Percentiles rank a stretch among this genome's conserved stretches.
Evolutionary conservation across 2,797 vertebrate species (phyloP).

Genomic region (Fratercula arctica): DNA sequence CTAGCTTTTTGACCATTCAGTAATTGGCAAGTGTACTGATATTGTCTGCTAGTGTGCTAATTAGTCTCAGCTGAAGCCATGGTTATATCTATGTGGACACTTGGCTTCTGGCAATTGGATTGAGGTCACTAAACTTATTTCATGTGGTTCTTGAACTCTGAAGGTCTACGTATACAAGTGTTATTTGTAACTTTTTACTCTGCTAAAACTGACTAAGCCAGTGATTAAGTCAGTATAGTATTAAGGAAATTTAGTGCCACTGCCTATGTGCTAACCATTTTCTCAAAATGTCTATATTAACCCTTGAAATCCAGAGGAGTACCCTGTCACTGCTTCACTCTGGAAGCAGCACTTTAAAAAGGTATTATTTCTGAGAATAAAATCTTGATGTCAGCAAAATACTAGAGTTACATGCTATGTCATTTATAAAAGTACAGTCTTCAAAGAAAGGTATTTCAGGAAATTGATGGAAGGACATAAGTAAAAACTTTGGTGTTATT

Average conservation of each 20-base stretch:
- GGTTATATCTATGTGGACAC: background rate
- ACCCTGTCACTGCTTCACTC: background rate
- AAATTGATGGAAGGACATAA: background rate
- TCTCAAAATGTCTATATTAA: background rate
- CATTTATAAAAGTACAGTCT: background rate
- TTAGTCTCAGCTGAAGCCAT: background rate
- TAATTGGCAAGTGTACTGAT: background rate
- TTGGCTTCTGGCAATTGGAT: background rate
- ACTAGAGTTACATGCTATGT: background rate
- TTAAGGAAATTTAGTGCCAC: background rate
- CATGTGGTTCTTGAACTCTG: constrained; percentile 10
- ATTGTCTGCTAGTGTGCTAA: background rate
- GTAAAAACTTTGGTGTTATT: background rate
- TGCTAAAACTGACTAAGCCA: background rate
- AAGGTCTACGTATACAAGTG: background rate
- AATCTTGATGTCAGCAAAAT: constrained; percentile 25
- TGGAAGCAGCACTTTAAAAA: background rate
- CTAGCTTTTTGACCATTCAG: background rate
- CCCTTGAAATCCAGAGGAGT: background rate
- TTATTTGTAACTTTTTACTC: constrained; percentile 14
- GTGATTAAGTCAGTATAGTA: no score
- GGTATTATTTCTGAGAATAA: background rate
- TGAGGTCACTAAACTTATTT: background rate
- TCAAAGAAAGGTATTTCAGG: background rate
- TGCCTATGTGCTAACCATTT: background rate